Conservation (phyloP, 2,113 vertebrate genomes). For the Triplophysa dalaica region DNA sequence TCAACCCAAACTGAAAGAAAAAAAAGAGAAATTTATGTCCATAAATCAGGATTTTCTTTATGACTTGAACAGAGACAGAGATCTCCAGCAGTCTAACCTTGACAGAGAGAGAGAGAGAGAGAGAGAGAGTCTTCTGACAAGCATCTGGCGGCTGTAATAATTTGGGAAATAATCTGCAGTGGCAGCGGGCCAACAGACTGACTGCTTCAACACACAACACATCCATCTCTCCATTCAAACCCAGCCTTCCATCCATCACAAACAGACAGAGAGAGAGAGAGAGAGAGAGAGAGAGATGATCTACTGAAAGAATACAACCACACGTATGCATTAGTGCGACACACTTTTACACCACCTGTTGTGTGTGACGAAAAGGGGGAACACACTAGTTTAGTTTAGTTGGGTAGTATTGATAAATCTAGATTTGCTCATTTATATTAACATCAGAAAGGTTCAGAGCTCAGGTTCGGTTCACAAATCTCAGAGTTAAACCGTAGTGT, state of each 20-base stretch:
- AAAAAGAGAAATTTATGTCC: too few relatives aligned
- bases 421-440: too few relatives aligned
- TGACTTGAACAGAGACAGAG: constrained; percentile 46
- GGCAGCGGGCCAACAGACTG: constrained; percentile 75
- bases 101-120: constrained; percentile 48
- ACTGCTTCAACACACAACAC: constrained; percentile 66
- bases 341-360: too few relatives aligned
- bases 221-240: constrained; percentile 63
- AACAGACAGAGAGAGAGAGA: constrained; percentile 10
- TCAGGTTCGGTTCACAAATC: too few relatives aligned
- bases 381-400: too few relatives aligned
- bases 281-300: not conserved
- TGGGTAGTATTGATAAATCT: too few relatives aligned
- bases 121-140: constrained; percentile 74
- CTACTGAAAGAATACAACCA: constrained; percentile 1
- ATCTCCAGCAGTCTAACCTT: constrained; percentile 69
- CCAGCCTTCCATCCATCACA: constrained; percentile 31
- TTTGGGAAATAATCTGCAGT: constrained; percentile 77
- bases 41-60: too few relatives aligned
- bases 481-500: too few relatives aligned
- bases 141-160: constrained; percentile 79
- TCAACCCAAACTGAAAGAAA: too few relatives aligned
- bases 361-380: too few relatives aligned
- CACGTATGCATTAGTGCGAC: too few relatives aligned
- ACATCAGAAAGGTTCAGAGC: too few relatives aligned